Conservation (phyloP, 2,113 vertebrate species). For the Meleagris gallopavo region DNA sequence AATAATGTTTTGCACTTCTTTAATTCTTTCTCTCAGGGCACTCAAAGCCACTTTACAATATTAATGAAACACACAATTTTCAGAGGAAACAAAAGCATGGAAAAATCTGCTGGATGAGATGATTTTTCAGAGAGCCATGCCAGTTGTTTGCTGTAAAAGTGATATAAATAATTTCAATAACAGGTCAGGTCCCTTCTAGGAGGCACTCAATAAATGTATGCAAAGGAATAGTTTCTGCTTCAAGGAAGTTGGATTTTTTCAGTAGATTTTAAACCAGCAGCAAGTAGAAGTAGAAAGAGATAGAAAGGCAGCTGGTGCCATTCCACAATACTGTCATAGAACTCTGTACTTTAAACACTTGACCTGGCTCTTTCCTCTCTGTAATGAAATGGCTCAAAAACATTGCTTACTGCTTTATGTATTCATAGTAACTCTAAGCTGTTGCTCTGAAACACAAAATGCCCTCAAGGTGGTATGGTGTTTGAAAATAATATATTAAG, state of each 20-base stretch:
- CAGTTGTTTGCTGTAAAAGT: not conserved
- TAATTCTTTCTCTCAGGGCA: not conserved
- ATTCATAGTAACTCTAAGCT: not conserved
- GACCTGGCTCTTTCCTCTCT: not conserved
- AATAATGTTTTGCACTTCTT: not conserved
- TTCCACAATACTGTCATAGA: not conserved
- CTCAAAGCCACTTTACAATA: not conserved
- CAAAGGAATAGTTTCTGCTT: not conserved
- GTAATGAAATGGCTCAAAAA: not conserved
- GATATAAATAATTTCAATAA: not conserved
- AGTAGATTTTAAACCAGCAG: not conserved
- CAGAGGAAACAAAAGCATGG: not conserved
- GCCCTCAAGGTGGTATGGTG: not conserved
- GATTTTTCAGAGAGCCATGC: not conserved
- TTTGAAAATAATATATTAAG: not conserved
- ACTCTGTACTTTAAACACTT: not conserved
- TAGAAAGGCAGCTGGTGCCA: not conserved
- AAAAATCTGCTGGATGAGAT: not conserved
- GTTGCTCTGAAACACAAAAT: not conserved
- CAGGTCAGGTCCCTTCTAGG: not conserved
- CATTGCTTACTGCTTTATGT: not conserved
- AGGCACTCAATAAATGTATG: not conserved
- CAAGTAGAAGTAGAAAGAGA: not conserved
- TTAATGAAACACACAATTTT: not conserved
- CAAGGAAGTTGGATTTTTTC: not conserved